Evolutionary conservation across 92 coral and sea anemone genomes (phyloP), one percentile per base, ranked within the genome.

Genomic region (Bergia sp.): DNA sequence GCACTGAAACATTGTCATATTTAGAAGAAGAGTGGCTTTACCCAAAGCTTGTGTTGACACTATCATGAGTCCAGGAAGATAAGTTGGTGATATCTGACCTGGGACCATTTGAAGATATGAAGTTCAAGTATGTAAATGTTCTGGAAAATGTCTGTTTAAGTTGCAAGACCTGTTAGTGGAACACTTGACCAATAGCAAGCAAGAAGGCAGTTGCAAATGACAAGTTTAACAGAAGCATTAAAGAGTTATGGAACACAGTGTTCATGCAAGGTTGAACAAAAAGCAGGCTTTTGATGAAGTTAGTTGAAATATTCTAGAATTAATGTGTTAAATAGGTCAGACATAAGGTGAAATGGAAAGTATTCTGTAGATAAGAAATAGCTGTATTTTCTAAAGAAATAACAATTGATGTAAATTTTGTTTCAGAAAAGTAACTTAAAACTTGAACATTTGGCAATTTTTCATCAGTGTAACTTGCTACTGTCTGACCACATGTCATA

Each of bases 111-210:
- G 53, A 64, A 50, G 4, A 3, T 40, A 5, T 29, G 37, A 41
- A 66, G 29, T 29, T 29, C 29, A 29, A 29, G 8, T 40, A 44
- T 72, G 69, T 84, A 12, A 37, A 43, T 45, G 16, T 40, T 69
- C 79, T 84, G 78, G 41, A 29, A 40, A 6, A 16, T 66, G 58
- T 37, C 78, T 43, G 44, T 41, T 41, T 43, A 23, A n/a, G 23
- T 29, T 71, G 12, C 36, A 66, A 82, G 12, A 64, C 9, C 37
- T 64, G 73, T 40, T 53, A 39, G 29, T 41, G 44, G 20, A 38
- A 61, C 64, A 37, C 23, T n/a, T 43, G 8, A 44, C 57, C 66
- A 84, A 29, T 45, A 84, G 78, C 78, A 71, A 72, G 64, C 55
- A 67, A 20, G 55, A 67, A 69, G 20, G 41, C 44, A 4, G 23